These are phyloP conservation scores for Hipparchia semele DNA, from an alignment of 2,888 invertebrate genomes.

Conservation along the genomic window DNA sequence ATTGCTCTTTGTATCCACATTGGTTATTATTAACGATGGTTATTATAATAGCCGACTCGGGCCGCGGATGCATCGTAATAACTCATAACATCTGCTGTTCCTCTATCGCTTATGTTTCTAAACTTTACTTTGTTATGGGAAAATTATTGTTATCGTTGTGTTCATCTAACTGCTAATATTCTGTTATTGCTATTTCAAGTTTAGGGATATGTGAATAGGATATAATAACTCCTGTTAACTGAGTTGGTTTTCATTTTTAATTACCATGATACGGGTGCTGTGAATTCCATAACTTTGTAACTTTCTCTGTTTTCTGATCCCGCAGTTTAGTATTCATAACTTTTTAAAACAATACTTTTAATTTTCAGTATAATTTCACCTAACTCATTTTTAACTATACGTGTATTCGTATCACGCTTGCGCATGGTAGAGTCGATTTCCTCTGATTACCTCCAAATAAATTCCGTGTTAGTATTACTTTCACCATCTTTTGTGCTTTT, in stretches of 20 bases:
- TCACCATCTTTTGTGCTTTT: no score
- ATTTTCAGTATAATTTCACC: neutral
- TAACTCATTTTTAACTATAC: neutral
- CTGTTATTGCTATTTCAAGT: neutral
- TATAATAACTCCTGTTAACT: neutral
- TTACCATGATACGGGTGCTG: slow-evolving; percentile 2
- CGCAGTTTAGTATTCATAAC: neutral
- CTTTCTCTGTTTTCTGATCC: neutral
- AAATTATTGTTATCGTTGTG: neutral
- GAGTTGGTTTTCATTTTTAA: neutral
- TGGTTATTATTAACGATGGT: neutral
- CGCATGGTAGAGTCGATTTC: no score
- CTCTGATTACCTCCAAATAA: no score
- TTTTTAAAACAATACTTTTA: neutral
- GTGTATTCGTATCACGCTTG: neutral
- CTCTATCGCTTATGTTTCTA: neutral
- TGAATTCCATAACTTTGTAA: neutral
- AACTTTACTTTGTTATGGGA: neutral
- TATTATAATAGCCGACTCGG: neutral
- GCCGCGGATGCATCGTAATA: neutral
- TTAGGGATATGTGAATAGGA: neutral
- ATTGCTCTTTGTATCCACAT: neutral
- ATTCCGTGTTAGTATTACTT: no score
- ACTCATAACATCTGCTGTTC: slow-evolving; percentile 1
- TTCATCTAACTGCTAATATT: neutral